These are phyloP conservation scores for Catagonus wagneri DNA, from an alignment of 2,113 vertebrate genomes.

Conservation along the genomic window DNA sequence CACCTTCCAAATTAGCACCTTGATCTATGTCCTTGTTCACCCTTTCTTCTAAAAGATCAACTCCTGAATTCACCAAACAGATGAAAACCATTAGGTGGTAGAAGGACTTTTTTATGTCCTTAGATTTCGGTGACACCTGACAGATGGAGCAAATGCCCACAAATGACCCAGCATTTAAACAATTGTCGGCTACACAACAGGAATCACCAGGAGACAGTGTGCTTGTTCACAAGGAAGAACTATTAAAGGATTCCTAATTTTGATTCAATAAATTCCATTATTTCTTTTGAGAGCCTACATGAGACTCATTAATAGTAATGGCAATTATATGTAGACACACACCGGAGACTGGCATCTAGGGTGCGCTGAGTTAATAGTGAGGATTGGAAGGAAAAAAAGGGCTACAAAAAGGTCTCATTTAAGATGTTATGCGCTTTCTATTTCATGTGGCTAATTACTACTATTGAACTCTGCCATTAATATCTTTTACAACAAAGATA, in stretches of 20 bases:
- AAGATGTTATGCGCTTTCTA: slow-evolving; percentile 66
- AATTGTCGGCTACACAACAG: slow-evolving; percentile 67
- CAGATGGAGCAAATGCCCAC: slow-evolving; percentile 71
- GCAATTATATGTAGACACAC: slow-evolving; percentile 53
- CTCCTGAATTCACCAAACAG: slow-evolving; percentile 69
- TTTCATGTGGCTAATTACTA: slow-evolving; percentile 77
- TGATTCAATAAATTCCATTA: slow-evolving; percentile 67
- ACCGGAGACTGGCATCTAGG: slow-evolving; percentile 47
- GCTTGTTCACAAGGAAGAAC: slow-evolving; percentile 53
- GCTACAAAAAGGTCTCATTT: slow-evolving; percentile 76
- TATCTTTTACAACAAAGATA: slow-evolving; percentile 74
- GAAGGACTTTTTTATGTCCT: slow-evolving; percentile 47
- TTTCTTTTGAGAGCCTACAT: slow-evolving; percentile 66
- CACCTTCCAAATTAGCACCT: slow-evolving; percentile 60
- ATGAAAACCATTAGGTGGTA: slow-evolving; percentile 72
- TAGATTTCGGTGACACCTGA: slow-evolving; percentile 71
- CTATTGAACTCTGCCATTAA: slow-evolving; percentile 73
- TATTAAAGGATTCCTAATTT: slow-evolving; percentile 76
- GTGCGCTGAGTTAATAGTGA: slow-evolving; percentile 59
- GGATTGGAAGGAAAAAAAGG: slow-evolving; percentile 47
- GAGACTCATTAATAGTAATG: slow-evolving; percentile 68
- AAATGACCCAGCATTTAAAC: slow-evolving; percentile 69
- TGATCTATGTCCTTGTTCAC: slow-evolving; percentile 66
- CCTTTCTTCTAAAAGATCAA: slow-evolving; percentile 56
- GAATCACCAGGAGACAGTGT: slow-evolving; percentile 25